A percentile compares a stretch with the other conserved stretches of the same genome.
These are phyloP conservation scores for Baronia brevicornis DNA, from an alignment of 2,888 invertebrate genomes.

Conservation along the genomic window DNA sequence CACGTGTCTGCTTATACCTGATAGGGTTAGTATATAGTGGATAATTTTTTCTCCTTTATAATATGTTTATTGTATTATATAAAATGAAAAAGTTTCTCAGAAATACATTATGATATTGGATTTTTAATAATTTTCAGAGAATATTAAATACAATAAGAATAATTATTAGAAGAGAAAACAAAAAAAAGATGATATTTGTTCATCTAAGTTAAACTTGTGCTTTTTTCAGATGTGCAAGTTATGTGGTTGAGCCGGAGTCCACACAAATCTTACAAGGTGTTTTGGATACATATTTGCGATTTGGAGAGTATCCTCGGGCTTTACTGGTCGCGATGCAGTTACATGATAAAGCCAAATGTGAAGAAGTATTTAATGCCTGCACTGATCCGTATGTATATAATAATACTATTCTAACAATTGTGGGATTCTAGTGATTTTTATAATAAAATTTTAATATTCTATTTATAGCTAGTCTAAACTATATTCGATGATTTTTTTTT, in stretches of 20 bases:
- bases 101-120: too few species aligned
- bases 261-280: conserved; percentile 88
- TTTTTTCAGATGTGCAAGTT: conserved; percentile 90
- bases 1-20: conserved; percentile 94
- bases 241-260: conserved; percentile 96
- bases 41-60: not conserved
- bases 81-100: too few species aligned
- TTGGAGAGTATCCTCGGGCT: conserved; percentile 92
- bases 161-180: not conserved
- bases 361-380: conserved; percentile 88
- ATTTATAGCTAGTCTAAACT: too few species aligned
- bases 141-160: not conserved
- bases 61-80: not conserved
- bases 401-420: not conserved
- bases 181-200: not conserved
- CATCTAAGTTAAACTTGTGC: not conserved
- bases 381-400: conserved; percentile 83
- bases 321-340: conserved; percentile 93
- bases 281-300: conserved; percentile 88
- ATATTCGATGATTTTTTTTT: too few species aligned
- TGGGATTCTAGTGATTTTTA: conserved; percentile 1
- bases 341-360: conserved; percentile 86
- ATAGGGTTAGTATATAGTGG: conserved; percentile 58
- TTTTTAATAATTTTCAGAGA: too few species aligned
- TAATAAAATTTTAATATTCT: conserved; percentile 3